Evolutionary conservation across 1,140 invertebrate genomes (phyloP).

Genomic region (Eueides isabella): DNA sequence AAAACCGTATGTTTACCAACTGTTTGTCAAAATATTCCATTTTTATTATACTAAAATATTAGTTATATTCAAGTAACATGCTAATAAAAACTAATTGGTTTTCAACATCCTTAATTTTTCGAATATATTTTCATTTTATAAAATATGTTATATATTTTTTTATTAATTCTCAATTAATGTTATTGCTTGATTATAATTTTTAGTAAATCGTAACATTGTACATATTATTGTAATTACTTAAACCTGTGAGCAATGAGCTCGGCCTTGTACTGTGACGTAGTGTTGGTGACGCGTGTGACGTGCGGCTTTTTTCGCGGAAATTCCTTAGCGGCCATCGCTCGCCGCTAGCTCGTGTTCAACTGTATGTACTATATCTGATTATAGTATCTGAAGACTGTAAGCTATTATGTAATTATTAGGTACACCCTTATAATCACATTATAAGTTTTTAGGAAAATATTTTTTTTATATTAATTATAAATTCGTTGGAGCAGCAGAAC

Average conservation of each 20-base stretch:
- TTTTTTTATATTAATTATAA: neutral
- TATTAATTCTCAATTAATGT: neutral
- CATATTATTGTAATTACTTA: neutral
- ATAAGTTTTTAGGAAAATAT: too few species aligned
- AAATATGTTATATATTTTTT: neutral
- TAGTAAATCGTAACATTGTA: neutral
- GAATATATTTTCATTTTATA: neutral
- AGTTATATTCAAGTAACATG: neutral
- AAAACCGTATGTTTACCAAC: neutral
- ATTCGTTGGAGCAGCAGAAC: neutral
- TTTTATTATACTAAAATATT: neutral
- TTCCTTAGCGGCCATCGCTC: constrained; percentile 68
- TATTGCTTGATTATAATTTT: neutral
- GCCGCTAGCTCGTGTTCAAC: constrained; percentile 40
- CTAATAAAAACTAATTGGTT: neutral
- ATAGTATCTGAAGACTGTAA: constrained; percentile 20
- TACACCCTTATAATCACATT: too few species aligned
- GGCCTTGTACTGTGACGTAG: constrained; percentile 67
- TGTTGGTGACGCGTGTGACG: constrained; percentile 69
- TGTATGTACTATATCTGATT: neutral
- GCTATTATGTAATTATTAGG: constrained; percentile 18
- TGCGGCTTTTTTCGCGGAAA: constrained; percentile 77
- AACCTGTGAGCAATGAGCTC: constrained; percentile 21
- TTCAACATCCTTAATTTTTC: neutral
- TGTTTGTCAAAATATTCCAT: neutral